A percentile compares a stretch with the other conserved stretches of the same genome.
phyloP scores from a whole-genome alignment of 2,113 vertebrate genomes.

The Leucopternis melanops region DNA sequence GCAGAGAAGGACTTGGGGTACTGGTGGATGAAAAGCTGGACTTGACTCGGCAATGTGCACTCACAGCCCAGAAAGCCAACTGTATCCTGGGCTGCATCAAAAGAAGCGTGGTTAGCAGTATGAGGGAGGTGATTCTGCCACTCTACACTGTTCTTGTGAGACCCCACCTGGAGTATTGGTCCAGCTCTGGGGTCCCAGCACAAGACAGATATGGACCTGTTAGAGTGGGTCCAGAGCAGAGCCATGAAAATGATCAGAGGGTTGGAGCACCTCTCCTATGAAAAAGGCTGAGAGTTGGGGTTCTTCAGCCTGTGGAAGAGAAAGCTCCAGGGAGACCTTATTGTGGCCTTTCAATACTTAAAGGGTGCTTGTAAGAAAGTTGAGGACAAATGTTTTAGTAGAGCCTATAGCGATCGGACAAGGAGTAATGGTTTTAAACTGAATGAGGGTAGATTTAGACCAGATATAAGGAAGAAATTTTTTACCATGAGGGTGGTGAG shows the following conservation, averaged over 20 bases:
- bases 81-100: background rate
- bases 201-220: background rate
- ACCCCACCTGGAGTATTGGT: background rate
- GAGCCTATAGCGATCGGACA: background rate
- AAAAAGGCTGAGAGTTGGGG: background rate
- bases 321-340: accelerated
- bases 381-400: background rate
- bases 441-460: background rate
- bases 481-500: background rate
- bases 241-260: background rate
- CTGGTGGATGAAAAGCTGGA: background rate
- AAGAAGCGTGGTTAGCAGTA: accelerated
- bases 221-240: background rate
- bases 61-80: background rate
- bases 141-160: background rate
- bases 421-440: background rate
- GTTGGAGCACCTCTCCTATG: background rate
- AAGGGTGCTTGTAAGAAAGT: background rate
- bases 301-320: background rate
- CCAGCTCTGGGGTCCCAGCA: background rate
- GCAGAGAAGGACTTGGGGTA: no score
- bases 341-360: background rate
- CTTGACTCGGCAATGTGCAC: accelerated
- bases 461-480: background rate
- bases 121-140: background rate